Conservation (phyloP, 1,140 invertebrate genomes). For the Calephelis nemesis region DNA sequence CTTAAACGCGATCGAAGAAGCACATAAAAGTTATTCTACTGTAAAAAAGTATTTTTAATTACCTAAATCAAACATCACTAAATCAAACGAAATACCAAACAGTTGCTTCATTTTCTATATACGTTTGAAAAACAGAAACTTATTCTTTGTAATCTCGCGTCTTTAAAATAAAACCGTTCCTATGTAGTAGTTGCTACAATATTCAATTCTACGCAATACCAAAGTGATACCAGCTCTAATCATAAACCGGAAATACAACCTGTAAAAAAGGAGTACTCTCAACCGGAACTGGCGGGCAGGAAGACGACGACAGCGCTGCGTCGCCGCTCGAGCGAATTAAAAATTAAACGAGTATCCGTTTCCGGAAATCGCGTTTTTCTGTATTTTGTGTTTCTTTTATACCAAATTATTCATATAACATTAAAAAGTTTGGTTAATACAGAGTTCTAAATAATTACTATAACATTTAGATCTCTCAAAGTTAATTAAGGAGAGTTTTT, state of each 20-base stretch:
- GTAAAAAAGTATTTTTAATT: too few relatives aligned
- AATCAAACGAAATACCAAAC: too few relatives aligned
- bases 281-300: conserved; percentile 68
- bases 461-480: too few relatives aligned
- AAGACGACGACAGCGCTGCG: conserved; percentile 69
- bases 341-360: conserved; percentile 75
- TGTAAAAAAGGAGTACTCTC: conserved; percentile 60
- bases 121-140: neutral
- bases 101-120: too few relatives aligned
- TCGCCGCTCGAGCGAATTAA: conserved; percentile 63
- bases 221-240: conserved; percentile 2
- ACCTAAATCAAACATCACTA: too few relatives aligned
- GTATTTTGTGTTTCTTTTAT: conserved; percentile 22
- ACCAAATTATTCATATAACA: conserved; percentile 12
- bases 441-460: too few relatives aligned
- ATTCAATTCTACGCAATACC: neutral
- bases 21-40: too few relatives aligned
- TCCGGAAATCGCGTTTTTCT: conserved; percentile 48
- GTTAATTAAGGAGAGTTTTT: too few relatives aligned
- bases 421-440: neutral
- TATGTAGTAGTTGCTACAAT: neutral
- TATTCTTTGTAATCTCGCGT: neutral
- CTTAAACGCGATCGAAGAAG: too few relatives aligned
- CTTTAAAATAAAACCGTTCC: neutral
- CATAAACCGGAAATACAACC: conserved; percentile 67